Evolutionary conservation across 2,797 vertebrate species (phyloP), one percentile per base, ranked within the genome.

Genomic region (Acrossocheilus wenchowensis): DNA sequence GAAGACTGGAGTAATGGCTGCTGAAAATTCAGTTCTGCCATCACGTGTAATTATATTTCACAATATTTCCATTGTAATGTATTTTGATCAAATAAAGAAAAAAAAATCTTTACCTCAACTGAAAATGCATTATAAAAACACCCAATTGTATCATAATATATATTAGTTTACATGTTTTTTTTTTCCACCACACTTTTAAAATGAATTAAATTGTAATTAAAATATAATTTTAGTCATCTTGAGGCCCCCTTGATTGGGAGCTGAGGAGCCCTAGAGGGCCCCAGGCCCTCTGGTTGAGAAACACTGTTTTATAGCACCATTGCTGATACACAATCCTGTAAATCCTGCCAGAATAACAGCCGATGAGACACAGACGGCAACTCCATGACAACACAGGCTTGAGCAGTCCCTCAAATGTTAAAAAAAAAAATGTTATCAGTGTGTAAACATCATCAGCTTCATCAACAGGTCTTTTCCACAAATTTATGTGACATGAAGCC

Each of bases 371-470:
- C 54, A 64, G 57, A 73, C 54, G 41, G 21, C 30, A 43, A n/a
- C 26, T 50, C 84, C 68, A 74, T 81, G 84, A 81, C 78, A 86
- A 86, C 78, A 23, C 57, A 78, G 39, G 34, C 72, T 26, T 66
- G 21, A 74, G 39, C n/a, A 72, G 36, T 19, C 68, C 52, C 78
- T 79, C 23, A 64, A 43, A 74, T 60, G n/a, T 43, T 21, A 60
- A 43, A 26, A 83, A 48, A 52, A 83, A 52, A 83, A n/a, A 62
- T 41, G 0, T 74, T 86, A 86, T 86, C 84, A 12, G 68, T 81
- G 54, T 86, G 78, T 52, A 64, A 86, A 86, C 78, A 86, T 72
- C 57, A 81, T 74, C 21, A 73, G 78, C 78, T 74, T 86, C 54
- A 72, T 72, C 64, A 78, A 43, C 34, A 19, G 66, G 17, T 73